phyloP scores from a whole-genome alignment of 2,797 vertebrate species.

The Adelosebastes latens region DNA sequence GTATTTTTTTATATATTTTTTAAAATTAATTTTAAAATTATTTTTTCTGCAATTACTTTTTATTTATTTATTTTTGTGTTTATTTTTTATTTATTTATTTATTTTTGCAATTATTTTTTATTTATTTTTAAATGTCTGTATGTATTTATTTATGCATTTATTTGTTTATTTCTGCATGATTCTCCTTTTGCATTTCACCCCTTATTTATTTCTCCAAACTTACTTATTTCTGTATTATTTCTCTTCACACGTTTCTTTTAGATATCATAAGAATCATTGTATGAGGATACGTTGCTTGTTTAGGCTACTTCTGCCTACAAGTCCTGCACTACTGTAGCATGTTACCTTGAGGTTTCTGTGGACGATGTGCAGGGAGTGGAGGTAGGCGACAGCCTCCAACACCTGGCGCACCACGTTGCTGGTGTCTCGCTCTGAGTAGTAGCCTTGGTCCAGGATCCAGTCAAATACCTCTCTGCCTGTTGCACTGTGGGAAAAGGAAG shows the following conservation, averaged over 20 bases:
- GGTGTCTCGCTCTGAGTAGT: slow-evolving; percentile 97
- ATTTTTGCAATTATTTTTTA: no score
- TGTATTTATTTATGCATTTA: background rate
- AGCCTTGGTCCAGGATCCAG: slow-evolving; percentile 99
- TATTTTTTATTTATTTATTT: no score
- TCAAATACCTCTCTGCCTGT: slow-evolving; percentile 98
- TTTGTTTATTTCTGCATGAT: background rate
- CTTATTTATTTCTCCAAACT: background rate
- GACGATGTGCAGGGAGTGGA: slow-evolving; percentile 95
- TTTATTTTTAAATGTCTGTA: background rate
- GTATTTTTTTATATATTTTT: background rate
- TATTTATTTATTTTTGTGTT: background rate
- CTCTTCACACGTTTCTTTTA: background rate
- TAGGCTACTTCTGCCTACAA: background rate
- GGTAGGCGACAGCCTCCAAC: slow-evolving; percentile 95
- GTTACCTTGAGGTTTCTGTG: slow-evolving; percentile 98
- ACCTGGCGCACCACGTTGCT: slow-evolving; percentile 98
- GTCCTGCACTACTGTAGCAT: background rate
- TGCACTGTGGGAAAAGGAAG: slow-evolving; percentile 81
- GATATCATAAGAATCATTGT: background rate
- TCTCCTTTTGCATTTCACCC: background rate
- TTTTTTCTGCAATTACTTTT: background rate
- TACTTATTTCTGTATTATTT: no score
- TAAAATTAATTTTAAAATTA: background rate
- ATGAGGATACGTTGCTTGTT: background rate